These are phyloP conservation scores for Sylvia borin DNA, from an alignment of 2,797 vertebrate genomes.

Conservation along the genomic window DNA sequence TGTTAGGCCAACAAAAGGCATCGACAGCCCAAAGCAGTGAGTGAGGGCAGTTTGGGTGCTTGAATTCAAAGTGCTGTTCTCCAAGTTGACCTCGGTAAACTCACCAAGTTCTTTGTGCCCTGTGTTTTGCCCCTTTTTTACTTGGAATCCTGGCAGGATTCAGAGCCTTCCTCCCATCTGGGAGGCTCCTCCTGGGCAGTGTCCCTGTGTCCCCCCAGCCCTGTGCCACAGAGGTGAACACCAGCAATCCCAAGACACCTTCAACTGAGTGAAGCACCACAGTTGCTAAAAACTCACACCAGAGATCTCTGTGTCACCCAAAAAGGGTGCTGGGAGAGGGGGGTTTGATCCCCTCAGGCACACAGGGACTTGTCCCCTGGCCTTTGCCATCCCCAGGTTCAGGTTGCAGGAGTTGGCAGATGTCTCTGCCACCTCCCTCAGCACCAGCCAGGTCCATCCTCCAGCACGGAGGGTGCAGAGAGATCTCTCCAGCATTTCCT, in stretches of 20 bases:
- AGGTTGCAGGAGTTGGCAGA: neutral
- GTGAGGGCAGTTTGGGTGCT: neutral
- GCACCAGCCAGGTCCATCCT: neutral
- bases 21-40: neutral
- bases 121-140: fast-evolving
- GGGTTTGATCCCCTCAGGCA: neutral
- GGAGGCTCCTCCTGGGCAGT: neutral
- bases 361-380: neutral
- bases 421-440: neutral
- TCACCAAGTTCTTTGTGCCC: neutral
- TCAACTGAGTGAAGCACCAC: neutral
- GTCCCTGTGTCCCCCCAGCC: neutral
- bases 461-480: neutral
- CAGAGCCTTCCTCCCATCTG: fast-evolving
- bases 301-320: neutral
- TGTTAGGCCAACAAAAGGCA: neutral
- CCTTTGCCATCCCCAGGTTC: neutral
- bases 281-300: neutral
- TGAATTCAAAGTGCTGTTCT: neutral
- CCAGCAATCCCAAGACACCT: neutral
- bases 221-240: fast-evolving
- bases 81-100: neutral
- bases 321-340: neutral
- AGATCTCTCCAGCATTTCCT: neutral
- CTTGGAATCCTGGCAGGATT: neutral